phyloP scores from a whole-genome alignment of 2,797 vertebrate genomes.

The Syngnathus rostellatus region DNA sequence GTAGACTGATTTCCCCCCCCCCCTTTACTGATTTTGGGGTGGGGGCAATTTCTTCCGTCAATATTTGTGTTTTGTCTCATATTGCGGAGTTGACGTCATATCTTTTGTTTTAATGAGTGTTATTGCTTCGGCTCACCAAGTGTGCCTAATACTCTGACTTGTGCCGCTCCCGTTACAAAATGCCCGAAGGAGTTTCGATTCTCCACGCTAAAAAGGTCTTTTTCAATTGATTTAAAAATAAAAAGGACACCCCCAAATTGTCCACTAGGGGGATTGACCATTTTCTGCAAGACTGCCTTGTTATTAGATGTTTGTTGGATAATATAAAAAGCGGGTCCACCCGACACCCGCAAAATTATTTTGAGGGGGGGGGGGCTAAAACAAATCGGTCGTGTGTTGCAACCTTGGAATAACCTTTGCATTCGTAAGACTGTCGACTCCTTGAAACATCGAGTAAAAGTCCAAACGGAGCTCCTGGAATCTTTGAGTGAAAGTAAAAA shows the following conservation, averaged over 20 bases:
- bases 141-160: not conserved
- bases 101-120: not conserved
- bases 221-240: not conserved
- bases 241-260: not conserved
- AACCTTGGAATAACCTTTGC: not conserved
- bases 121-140: not conserved
- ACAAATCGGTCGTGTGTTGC: not conserved
- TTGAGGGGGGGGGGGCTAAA: not conserved
- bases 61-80: not conserved
- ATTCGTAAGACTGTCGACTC: not conserved
- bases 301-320: too few relatives aligned
- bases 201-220: not conserved
- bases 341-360: not conserved
- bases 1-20: rapidly evolving
- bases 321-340: not conserved
- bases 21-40: too few relatives aligned
- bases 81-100: not conserved
- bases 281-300: not conserved
- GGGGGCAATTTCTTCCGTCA: too few relatives aligned
- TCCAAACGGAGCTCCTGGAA: not conserved
- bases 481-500: not conserved
- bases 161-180: not conserved
- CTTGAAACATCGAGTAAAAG: not conserved
- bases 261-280: not conserved
- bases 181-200: not conserved